Evolutionary conservation across 1,140 invertebrate genomes (phyloP).

Genomic region (Sinella curviseta): DNA sequence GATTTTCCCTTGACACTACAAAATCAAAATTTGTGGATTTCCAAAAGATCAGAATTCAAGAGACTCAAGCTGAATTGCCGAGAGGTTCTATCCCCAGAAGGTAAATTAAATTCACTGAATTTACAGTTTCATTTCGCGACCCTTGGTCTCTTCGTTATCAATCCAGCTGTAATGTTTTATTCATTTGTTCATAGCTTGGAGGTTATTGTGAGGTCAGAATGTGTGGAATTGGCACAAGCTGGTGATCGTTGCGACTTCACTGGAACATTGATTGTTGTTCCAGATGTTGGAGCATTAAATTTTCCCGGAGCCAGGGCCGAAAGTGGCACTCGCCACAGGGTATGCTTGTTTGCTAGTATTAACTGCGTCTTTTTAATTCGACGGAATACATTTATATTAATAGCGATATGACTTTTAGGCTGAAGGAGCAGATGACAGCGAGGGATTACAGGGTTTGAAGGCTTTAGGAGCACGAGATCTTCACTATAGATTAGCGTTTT

Average conservation of each 20-base stretch:
- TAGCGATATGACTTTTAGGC: conserved; percentile 44
- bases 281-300: conserved; percentile 87
- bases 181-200: conserved; percentile 71
- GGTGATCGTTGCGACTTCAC: conserved; percentile 92
- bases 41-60: conserved; percentile 97
- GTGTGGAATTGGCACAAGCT: conserved; percentile 93
- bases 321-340: conserved; percentile 69
- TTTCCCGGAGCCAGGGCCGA: conserved; percentile 83
- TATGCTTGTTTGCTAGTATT: too few species aligned
- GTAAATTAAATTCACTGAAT: conserved; percentile 52
- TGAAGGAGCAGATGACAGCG: conserved; percentile 71
- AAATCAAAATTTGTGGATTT: conserved; percentile 97
- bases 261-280: conserved; percentile 95
- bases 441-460: conserved; percentile 89
- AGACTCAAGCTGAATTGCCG: conserved; percentile 95
- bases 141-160: neutral
- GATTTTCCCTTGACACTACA: conserved; percentile 89
- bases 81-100: conserved; percentile 92
- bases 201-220: conserved; percentile 92
- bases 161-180: neutral
- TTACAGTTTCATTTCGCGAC: neutral
- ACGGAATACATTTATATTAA: neutral
- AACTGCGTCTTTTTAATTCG: neutral
- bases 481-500: conserved; percentile 91
- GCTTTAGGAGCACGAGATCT: conserved; percentile 93